Base-by-base conservation (phyloP, 1,140 invertebrate genomes). In the Bombus terrestris region DNA sequence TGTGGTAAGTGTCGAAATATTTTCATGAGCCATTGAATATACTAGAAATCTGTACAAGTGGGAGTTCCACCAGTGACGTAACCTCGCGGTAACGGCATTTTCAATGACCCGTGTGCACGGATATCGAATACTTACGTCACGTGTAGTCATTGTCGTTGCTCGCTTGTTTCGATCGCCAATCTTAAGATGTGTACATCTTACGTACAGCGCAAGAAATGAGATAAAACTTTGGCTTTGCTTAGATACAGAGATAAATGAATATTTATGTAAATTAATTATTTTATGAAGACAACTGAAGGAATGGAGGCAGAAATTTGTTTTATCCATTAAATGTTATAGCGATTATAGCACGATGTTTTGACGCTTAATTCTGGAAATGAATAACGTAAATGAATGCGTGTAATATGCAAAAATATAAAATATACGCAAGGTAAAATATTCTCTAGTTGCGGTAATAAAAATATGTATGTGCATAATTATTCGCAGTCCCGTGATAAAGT, bases 81-180 rank as follows among this genome's bases (percentile, higher is more conserved):
- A 89, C 81, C 0, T 22, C 47, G 6, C 6, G 5, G 37, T 80
- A 81, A 80, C 76, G 41, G 83, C 79, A 86, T 73, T 74, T 57
- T 75, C 35, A 76, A 71, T 79, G 64, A 57, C 37, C 64, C 76
- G 10, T 62, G 22, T 73, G 47, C n/a, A 79, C 39, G 53, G 47
- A 57, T 79, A 57, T 83, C 39, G 69, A 78, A 79, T 39, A 57
- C 57, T 88, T 82, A 80, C 57, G 53, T 83, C 81, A 84, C n/a
- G 18, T 12, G 15, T 28, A 28, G 15, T 25, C 59, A 57, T 64
- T 64, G 47, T 78, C 43, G 28, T 53, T 81, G 32, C 41, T 59
- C 57, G n/a, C 43, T 28, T 13, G n/a, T 12, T 64, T 74, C 57
- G 32, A 73, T 74, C 41, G 25, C 47, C 18, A 22, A 53, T 53